Base-by-base conservation (phyloP, 2,797 vertebrate species). In the Agapornis canus region DNA sequence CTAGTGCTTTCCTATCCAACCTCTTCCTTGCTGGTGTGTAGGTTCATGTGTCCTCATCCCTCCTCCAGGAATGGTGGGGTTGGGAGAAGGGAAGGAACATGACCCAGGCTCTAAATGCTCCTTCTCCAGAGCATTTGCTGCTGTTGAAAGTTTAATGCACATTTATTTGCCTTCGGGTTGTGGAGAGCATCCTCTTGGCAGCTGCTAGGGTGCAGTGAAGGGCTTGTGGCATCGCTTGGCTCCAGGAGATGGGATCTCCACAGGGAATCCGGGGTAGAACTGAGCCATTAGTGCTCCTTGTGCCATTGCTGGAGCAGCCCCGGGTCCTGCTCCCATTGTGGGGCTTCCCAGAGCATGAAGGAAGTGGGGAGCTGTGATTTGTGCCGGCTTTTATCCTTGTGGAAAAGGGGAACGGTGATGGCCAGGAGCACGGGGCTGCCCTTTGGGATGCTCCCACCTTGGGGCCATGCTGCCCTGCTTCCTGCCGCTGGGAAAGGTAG, bases 251-350 rank as follows among this genome's bases (percentile, higher is more conserved):
- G 59, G 40, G 26, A 16, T 66, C 42, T 48, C 17, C 8, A 5
- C 15, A 9, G 32, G 42, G 27, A 71, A 1, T 14, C 5, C 0
- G 2, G 1, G 1, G 2, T 15, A 3, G 54, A 18, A 11, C 9
- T 9, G 35, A 10, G 43, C 1, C 2, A 0, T 52, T 69, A 17
- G 23, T n/a, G 8, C 32, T 59, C 54, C 54, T 56, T 16, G 54
- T 56, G 54, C n/a, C 54, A 32, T 10, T 56, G 54, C n/a, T 15
- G 54, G n/a, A 32, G n/a, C 54, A 56, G n/a, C 54, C 13, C 9
- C 4, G 21, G 21, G 9, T 42, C 32, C 60, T 0, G 2, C 31
- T 31, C 7, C 39, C 31, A 0, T 9, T 0, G 0, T 21, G 61
- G 29, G 11, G 25, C 63, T 82, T 70, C 56, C 49, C 35, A 15